Evolutionary conservation across 2,888 invertebrate genomes (phyloP).

Genomic region (Ochlodes sylvanus): DNA sequence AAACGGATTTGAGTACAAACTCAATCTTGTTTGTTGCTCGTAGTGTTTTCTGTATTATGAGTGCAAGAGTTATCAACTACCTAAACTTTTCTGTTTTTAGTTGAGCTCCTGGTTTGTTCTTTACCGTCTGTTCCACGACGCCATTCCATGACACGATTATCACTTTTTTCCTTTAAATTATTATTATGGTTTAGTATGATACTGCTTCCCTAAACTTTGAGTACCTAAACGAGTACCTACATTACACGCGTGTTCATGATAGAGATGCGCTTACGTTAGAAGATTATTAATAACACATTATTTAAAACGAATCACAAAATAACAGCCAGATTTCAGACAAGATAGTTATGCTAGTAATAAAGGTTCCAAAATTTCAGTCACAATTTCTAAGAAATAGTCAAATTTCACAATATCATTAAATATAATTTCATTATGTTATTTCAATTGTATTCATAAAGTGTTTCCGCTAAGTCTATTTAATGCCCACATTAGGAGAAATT

Average conservation of each 20-base stretch:
- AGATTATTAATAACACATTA: constrained; percentile 51
- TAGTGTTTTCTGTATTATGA: no score
- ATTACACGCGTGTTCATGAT: neutral
- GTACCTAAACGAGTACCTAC: neutral
- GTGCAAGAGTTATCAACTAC: no score
- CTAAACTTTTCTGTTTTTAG: no score
- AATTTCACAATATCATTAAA: constrained; percentile 52
- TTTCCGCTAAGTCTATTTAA: constrained; percentile 5
- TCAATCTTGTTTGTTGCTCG: no score
- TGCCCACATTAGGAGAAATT: neutral
- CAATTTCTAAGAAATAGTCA: constrained; percentile 73
- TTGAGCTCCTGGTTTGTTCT: no score
- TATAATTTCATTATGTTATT: constrained; percentile 31
- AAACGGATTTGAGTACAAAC: no score
- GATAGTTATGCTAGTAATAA: constrained; percentile 68
- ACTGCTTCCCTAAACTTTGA: neutral
- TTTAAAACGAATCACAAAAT: constrained; percentile 69
- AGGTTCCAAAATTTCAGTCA: constrained; percentile 79
- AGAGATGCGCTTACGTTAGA: constrained; percentile 54
- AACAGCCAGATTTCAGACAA: constrained; percentile 70
- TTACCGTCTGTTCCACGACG: no score
- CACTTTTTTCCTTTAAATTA: no score
- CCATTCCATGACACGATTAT: no score
- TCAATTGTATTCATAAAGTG: constrained; percentile 44
- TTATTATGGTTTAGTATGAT: no score